Evolutionary conservation across 2,797 vertebrate genomes (phyloP), one percentile per base, ranked within the genome.

Genomic region (Aeoliscus strigatus): DNA sequence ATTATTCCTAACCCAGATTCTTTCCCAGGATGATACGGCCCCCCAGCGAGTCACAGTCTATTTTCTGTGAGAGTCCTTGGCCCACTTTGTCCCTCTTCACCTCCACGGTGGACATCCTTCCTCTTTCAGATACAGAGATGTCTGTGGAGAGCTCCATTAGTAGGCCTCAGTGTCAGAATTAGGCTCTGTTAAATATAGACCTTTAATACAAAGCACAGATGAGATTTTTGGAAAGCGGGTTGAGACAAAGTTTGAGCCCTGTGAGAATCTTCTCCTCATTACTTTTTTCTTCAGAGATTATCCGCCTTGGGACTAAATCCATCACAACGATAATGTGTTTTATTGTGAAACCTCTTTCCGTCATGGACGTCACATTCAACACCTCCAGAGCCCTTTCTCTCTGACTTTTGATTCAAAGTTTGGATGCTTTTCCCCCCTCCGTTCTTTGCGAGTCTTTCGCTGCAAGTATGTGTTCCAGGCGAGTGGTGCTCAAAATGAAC

Each of bases 21-120:
- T 59, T 67, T 71, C 75, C 73, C 60, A 55, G 61, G 79, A 73
- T 70, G 67, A 77, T 82, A 41, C 12, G 33, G 63, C 58, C 56
- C 75, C 77, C 54, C 59, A 59, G 76, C 73, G 75, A 70, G 39
- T 69, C 42, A 47, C 38, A 67, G 76, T 82, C 87, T 89, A 85
- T 86, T 89, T 87, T 86, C 73, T 70, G 68, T 77, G 54, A 34
- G 54, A 86, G 87, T 86, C 88, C 87, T 90, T 90, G 89, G 80
- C 88, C 88, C 86, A 88, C 73, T 88, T 89, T 72, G 71, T 80
- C 66, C 68, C 79, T 67, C 40, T 47, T 83, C 79, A 87, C 85
- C 85, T 87, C 79, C 46, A 54, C 18, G 4, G 57, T 78, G 77
- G 66, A 81, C 82, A 69, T 76, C 48, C 57, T 71, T 66, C 73